phyloP scores from a whole-genome alignment of 2,888 invertebrate genomes.

The Lasioglossum vierecki region DNA sequence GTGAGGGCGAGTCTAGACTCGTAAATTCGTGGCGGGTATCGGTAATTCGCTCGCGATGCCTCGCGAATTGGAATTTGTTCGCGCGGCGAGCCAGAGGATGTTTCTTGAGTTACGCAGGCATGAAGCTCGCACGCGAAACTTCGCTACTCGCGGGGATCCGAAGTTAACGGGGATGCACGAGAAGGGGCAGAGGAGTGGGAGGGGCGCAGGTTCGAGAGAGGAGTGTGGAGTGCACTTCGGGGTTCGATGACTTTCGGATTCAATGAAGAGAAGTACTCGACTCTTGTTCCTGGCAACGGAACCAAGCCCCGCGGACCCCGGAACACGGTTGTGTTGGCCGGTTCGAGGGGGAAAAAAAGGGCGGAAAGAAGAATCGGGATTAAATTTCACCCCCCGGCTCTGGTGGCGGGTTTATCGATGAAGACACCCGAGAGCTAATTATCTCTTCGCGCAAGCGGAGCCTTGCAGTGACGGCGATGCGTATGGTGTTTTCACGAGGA shows the following conservation, averaged over 20 bases:
- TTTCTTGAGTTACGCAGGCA: slow-evolving; percentile 3
- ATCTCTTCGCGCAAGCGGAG: background rate
- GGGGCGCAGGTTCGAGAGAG: background rate
- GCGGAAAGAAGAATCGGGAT: slow-evolving; percentile 1
- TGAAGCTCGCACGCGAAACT: slow-evolving; percentile 23
- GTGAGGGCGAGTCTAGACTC: background rate
- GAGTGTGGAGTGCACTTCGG: slow-evolving; percentile 15
- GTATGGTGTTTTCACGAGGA: background rate
- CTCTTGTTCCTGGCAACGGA: background rate
- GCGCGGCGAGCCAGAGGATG: background rate
- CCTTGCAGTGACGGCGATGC: background rate
- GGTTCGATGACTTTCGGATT: slow-evolving; percentile 18
- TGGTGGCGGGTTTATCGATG: slow-evolving; percentile 11
- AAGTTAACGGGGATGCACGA: slow-evolving; percentile 21
- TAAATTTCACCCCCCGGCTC: background rate
- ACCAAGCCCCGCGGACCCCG: background rate
- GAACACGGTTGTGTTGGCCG: background rate
- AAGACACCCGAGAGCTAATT: slow-evolving; percentile 9
- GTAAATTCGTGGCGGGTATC: slow-evolving; percentile 12
- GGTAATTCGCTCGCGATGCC: slow-evolving; percentile 10
- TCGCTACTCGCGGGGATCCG: slow-evolving; percentile 20
- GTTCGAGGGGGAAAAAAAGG: background rate
- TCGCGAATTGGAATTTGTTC: background rate
- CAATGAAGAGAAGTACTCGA: slow-evolving; percentile 29
- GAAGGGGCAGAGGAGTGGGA: background rate